Conservation (phyloP, 2,113 vertebrate species). For the Marmota flaviventris region DNA sequence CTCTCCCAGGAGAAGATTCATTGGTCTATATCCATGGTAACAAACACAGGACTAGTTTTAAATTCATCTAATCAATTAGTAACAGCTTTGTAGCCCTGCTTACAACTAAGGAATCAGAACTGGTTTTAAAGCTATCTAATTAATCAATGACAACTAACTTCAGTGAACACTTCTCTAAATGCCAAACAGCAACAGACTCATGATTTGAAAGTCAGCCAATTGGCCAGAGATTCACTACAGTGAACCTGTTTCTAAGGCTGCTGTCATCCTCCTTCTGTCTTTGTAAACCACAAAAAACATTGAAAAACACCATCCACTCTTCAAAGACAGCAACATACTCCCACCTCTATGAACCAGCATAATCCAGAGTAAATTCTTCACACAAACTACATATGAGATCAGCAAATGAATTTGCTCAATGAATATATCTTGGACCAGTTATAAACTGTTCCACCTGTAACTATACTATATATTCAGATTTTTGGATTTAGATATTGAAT, state of each 20-base stretch:
- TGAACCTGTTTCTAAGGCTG: neutral
- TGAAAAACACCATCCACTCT: neutral
- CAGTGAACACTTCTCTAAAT: neutral
- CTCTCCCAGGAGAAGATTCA: neutral
- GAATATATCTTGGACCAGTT: neutral
- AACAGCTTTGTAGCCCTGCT: constrained; percentile 14
- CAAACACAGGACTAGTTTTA: constrained; percentile 39
- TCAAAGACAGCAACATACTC: neutral
- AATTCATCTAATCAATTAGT: constrained; percentile 49
- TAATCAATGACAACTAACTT: constrained; percentile 60
- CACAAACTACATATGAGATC: neutral
- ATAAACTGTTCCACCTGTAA: neutral
- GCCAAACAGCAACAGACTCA: constrained; percentile 10
- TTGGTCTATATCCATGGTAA: neutral
- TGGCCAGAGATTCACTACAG: neutral
- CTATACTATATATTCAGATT: neutral
- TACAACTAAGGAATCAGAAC: constrained; percentile 40
- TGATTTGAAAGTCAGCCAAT: constrained; percentile 29
- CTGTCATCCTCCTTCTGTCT: neutral
- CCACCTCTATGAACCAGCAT: neutral
- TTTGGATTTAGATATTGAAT: neutral
- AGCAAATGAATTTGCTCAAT: neutral
- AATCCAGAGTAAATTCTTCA: neutral
- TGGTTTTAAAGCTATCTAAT: constrained; percentile 52
- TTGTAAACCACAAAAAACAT: neutral